phyloP scores from a whole-genome alignment of 2,888 invertebrate species.

The Ochropleura leucogaster region DNA sequence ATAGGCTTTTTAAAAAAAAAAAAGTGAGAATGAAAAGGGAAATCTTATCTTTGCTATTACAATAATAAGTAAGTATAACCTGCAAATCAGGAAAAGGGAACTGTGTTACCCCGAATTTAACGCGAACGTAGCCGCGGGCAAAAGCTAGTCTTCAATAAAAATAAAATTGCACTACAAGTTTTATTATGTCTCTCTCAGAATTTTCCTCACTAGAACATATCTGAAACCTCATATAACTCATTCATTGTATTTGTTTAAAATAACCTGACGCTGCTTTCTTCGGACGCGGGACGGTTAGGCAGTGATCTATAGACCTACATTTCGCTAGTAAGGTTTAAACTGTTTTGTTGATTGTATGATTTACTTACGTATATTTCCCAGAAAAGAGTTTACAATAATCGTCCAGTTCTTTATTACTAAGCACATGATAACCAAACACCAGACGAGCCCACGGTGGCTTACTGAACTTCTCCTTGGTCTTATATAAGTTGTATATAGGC shows the following conservation, averaged over 20 bases:
- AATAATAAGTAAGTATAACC: no score
- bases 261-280: neutral
- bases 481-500: constrained; percentile 77
- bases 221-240: neutral
- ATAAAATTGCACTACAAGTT: neutral
- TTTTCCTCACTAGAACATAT: neutral
- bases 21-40: no score
- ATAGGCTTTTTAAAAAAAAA: no score
- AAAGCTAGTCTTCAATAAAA: neutral
- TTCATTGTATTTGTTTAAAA: neutral
- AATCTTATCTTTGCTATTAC: no score
- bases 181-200: neutral
- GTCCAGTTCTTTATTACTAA: constrained; percentile 73
- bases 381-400: constrained; percentile 73
- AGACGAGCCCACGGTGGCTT: constrained; percentile 73
- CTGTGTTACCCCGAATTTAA: no score
- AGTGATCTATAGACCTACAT: neutral
- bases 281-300: no score
- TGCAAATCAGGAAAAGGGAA: no score
- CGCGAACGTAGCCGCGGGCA: no score
- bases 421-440: constrained; percentile 77
- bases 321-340: neutral
- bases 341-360: neutral
- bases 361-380: constrained; percentile 76
- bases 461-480: constrained; percentile 49